phyloP scores from a whole-genome alignment of 92 coral and sea anemone genomes.

The Ricordea florida region DNA sequence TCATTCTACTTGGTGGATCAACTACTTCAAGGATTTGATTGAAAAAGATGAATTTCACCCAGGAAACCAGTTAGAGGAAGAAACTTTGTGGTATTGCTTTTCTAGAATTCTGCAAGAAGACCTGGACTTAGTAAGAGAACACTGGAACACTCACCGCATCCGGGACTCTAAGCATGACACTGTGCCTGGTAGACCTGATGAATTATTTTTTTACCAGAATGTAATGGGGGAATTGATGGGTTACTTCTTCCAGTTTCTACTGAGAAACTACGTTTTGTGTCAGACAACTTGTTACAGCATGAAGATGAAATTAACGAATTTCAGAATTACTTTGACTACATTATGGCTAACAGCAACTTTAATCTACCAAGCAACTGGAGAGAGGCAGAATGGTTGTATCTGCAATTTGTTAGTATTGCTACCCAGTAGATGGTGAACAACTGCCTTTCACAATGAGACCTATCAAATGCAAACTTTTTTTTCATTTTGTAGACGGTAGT shows the following conservation, averaged over 20 bases:
- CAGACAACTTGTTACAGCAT: constrained; percentile 16
- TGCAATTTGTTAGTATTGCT: constrained; percentile 4
- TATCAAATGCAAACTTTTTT: too few species aligned
- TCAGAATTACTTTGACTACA: too few species aligned
- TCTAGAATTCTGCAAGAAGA: constrained; percentile 16
- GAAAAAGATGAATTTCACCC: constrained; percentile 23
- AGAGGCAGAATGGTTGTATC: constrained; percentile 3
- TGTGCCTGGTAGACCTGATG: constrained; percentile 63
- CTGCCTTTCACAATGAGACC: too few species aligned
- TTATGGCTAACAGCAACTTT: constrained; percentile 19
- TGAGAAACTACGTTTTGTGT: not conserved
- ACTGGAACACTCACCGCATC: constrained; percentile 65
- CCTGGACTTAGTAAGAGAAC: constrained; percentile 41
- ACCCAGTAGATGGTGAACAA: too few species aligned
- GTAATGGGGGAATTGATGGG: constrained; percentile 44
- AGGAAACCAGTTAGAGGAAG: constrained; percentile 13
- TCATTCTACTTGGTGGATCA: constrained; percentile 38
- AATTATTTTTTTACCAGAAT: constrained; percentile 56
- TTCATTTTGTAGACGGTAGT: too few species aligned
- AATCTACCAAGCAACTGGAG: constrained; percentile 9
- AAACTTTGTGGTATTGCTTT: constrained; percentile 20
- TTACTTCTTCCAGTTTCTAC: constrained; percentile 14
- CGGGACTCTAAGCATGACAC: constrained; percentile 50
- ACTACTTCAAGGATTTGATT: constrained; percentile 24
- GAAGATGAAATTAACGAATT: too few species aligned